Conservation (phyloP, 64 coral and sea anemone genomes). For the Platygyra sinensis region DNA sequence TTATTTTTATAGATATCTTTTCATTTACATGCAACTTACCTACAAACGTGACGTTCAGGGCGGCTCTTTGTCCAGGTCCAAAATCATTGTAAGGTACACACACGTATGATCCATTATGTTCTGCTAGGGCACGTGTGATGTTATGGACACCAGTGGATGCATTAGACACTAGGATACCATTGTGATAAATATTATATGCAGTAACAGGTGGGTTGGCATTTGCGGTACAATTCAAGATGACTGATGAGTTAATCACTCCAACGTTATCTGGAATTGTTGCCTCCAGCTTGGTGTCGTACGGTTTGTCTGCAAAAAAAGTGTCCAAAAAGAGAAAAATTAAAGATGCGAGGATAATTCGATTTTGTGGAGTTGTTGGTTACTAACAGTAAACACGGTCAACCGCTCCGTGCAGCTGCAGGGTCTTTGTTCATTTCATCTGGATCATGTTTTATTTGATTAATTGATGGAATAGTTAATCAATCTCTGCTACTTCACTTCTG, state of each 20-base stretch:
- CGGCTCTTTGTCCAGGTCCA: conserved; percentile 23
- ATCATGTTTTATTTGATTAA: too few relatives aligned
- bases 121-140: conserved; percentile 7
- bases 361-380: too few relatives aligned
- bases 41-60: conserved; percentile 34
- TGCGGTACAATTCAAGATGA: conserved; percentile 34
- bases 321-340: too few relatives aligned
- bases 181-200: conserved; percentile 45
- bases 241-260: conserved; percentile 24
- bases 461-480: too few relatives aligned
- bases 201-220: conserved; percentile 51
- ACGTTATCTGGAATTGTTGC: conserved; percentile 22
- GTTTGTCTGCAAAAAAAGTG: conserved; percentile 32
- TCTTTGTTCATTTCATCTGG: too few relatives aligned
- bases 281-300: conserved; percentile 32
- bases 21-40: conserved; percentile 21
- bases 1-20: too few relatives aligned
- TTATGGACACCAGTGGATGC: conserved; percentile 33
- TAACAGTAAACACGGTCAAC: too few relatives aligned
- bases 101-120: conserved; percentile 26
- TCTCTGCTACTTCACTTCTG: too few relatives aligned
- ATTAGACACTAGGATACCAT: conserved; percentile 19
- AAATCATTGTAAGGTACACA: conserved; percentile 47
- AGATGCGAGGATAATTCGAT: too few relatives aligned
- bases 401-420: too few relatives aligned